These are phyloP conservation scores for Solenopsis fugax DNA, from an alignment of 1,140 invertebrate species.

Conservation along the genomic window DNA sequence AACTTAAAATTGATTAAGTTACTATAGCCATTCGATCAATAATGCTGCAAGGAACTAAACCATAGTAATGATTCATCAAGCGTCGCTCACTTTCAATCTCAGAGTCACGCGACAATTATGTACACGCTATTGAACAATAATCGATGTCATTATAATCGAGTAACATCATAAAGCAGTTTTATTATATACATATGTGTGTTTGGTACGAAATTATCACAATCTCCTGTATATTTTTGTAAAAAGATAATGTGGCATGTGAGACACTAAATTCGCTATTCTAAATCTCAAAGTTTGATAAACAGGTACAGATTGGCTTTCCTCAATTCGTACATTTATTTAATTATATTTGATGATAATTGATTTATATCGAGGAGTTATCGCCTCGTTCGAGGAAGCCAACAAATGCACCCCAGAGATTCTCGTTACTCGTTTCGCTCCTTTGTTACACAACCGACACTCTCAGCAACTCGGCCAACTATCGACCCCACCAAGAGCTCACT, in stretches of 20 bases:
- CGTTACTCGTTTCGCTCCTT: slow-evolving; percentile 71
- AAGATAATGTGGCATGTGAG: not conserved
- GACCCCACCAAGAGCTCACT: slow-evolving; percentile 66
- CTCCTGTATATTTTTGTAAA: not conserved
- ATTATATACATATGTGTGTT: not conserved
- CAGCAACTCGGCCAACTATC: slow-evolving; percentile 75
- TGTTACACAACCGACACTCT: slow-evolving; percentile 77
- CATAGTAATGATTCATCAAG: not conserved
- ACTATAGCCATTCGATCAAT: not conserved
- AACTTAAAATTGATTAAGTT: not conserved
- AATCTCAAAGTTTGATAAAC: not conserved
- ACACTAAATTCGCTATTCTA: not conserved
- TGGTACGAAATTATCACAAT: not conserved
- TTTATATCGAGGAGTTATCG: not conserved
- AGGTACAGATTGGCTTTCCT: not conserved
- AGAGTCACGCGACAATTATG: not conserved
- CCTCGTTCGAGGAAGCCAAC: slow-evolving; percentile 60
- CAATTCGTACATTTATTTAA: not conserved
- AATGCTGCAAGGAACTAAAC: not conserved
- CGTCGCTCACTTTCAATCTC: slow-evolving; percentile 1
- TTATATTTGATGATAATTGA: slow-evolving; percentile 17
- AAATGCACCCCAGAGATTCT: slow-evolving; percentile 69
- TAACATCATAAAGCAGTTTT: not conserved
- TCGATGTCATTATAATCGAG: not conserved
- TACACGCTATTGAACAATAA: slow-evolving; percentile 2